Percentiles rank a stretch among this genome's conserved stretches.
These are phyloP conservation scores for Eubucco bourcierii DNA, from an alignment of 2,113 vertebrate genomes.

Conservation along the genomic window DNA sequence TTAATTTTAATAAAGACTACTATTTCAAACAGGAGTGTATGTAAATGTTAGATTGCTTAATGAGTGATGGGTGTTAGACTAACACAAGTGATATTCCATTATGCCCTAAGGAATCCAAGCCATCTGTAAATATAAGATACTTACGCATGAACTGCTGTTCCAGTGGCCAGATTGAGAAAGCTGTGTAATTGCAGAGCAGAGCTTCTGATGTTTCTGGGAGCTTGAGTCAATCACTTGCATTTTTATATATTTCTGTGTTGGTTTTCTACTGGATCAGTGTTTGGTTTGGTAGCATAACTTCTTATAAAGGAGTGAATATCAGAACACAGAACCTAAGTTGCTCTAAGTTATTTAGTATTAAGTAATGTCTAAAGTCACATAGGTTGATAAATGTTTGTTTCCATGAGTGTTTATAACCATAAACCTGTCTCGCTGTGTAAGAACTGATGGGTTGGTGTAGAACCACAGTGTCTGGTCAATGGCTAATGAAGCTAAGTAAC, in stretches of 20 bases:
- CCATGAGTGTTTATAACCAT: no score
- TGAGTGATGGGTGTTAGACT: not conserved
- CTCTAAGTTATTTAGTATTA: not conserved
- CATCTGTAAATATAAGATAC: not conserved
- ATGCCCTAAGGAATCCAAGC: not conserved
- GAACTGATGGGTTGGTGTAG: not conserved
- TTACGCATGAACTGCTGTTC: not conserved
- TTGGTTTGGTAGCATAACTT: not conserved
- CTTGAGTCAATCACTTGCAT: not conserved
- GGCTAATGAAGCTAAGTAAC: not conserved
- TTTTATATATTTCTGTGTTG: not conserved
- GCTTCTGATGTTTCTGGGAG: not conserved
- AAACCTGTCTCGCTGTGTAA: not conserved
- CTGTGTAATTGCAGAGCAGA: not conserved
- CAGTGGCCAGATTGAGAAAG: not conserved
- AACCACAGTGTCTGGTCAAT: not conserved
- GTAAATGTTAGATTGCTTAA: not conserved
- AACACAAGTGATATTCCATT: not conserved
- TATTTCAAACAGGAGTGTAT: not conserved
- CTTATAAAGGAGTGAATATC: not conserved
- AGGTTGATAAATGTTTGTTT: not conserved
- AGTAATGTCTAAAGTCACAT: not conserved
- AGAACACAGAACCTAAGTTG: not conserved
- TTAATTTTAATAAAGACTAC: not conserved
- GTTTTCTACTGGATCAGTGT: not conserved